Evolutionary conservation across 2,797 vertebrate species (phyloP).

Genomic region (Crenichthys baileyi): DNA sequence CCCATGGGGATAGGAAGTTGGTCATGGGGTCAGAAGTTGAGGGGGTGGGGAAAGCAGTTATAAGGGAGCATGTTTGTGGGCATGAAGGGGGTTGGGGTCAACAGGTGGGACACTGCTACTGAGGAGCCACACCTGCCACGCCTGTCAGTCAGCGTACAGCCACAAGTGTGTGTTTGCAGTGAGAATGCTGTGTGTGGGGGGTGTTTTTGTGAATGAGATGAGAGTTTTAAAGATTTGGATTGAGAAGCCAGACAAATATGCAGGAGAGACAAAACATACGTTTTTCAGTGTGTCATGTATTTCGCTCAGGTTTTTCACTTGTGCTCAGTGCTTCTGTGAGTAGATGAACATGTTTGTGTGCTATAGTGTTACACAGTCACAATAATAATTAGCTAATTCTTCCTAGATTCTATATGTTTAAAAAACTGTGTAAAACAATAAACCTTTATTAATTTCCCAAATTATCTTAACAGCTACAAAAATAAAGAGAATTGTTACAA

Average conservation of each 20-base stretch:
- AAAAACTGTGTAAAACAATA: background rate
- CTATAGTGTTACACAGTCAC: background rate
- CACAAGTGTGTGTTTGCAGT: conserved; percentile 41
- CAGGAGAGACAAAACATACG: background rate
- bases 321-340: background rate
- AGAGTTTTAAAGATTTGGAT: conserved; percentile 1
- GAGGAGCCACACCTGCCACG: conserved; percentile 80
- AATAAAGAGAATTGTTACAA: background rate
- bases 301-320: background rate
- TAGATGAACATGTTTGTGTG: background rate
- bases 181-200: background rate
- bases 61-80: conserved; percentile 36
- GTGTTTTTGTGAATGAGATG: conserved; percentile 41
- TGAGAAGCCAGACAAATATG: background rate
- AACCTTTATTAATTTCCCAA: background rate
- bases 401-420: background rate
- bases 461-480: background rate
- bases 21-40: conserved; percentile 83
- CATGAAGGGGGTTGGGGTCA: conserved; percentile 61
- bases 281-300: background rate
- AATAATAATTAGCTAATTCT: background rate
- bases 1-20: conserved; percentile 81
- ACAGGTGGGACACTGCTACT: conserved; percentile 80
- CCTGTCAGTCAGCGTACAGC: conserved; percentile 80
- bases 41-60: conserved; percentile 45